These are phyloP conservation scores for Phainopepla nitens DNA, from an alignment of 2,113 vertebrate species.

Conservation along the genomic window DNA sequence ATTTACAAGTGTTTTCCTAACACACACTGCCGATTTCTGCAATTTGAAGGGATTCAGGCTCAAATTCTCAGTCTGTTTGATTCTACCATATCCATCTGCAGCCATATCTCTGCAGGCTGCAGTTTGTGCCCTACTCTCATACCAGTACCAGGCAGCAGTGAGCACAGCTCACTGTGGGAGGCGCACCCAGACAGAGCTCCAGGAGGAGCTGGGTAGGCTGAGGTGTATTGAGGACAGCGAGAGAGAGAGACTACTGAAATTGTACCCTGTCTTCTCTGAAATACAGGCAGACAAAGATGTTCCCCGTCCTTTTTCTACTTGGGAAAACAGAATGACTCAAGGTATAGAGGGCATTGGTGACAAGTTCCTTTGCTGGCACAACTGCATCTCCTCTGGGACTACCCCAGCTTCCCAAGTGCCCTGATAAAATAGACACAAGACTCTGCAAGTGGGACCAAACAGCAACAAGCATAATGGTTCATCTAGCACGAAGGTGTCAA, in stretches of 20 bases:
- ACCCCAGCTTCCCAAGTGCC: not conserved
- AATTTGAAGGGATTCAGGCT: not conserved
- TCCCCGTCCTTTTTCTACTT: not conserved
- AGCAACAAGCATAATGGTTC: not conserved
- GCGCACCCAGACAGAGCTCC: not conserved
- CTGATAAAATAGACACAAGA: not conserved
- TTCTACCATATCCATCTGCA: not conserved
- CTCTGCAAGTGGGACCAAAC: not conserved
- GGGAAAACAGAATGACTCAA: not conserved
- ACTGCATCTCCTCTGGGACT: not conserved
- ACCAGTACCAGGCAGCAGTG: not conserved
- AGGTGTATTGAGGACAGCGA: not conserved
- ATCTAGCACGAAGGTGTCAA: not conserved
- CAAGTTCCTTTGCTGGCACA: not conserved
- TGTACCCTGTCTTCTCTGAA: not conserved
- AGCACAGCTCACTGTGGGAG: not conserved
- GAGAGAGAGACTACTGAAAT: not conserved
- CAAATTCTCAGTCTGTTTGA: not conserved
- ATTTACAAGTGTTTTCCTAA: slow-evolving; percentile 8
- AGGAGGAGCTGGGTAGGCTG: not conserved
- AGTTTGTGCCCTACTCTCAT: not conserved
- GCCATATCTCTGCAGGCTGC: not conserved
- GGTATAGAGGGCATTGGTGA: too few relatives aligned
- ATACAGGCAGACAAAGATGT: not conserved
- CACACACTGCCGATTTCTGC: not conserved